A percentile compares a stretch with the other conserved stretches of the same genome.
phyloP scores from a whole-genome alignment of 1,140 invertebrate species.

The Pantala flavescens region DNA sequence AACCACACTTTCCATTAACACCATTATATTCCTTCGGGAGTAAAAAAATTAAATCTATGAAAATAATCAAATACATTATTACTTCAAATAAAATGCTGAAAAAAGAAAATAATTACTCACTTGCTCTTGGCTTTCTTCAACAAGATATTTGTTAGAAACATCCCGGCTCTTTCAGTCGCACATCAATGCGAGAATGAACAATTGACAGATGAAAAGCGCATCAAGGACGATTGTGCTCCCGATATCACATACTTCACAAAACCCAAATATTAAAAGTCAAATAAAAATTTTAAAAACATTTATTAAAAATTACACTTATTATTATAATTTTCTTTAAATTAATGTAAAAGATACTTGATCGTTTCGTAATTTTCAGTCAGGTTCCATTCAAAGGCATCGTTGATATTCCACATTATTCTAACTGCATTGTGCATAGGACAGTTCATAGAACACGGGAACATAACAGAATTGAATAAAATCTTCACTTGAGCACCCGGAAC shows the following conservation, averaged over 20 bases:
- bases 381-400: background rate
- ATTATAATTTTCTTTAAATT: background rate
- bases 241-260: no score
- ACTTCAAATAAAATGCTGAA: constrained; percentile 30
- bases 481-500: constrained; percentile 2
- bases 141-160: constrained; percentile 29
- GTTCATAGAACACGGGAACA: constrained; percentile 4
- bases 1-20: constrained; percentile 62
- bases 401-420: background rate
- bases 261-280: background rate
- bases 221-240: background rate
- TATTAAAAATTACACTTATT: constrained; percentile 1
- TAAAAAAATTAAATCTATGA: constrained; percentile 14
- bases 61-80: constrained; percentile 8
- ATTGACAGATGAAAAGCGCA: background rate
- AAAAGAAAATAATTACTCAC: constrained; percentile 40
- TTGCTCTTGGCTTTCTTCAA: constrained; percentile 29
- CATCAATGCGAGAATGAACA: background rate
- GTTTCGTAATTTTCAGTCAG: background rate
- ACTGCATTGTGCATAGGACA: background rate
- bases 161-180: constrained; percentile 12
- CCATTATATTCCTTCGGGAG: constrained; percentile 56
- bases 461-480: background rate
- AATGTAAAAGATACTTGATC: constrained; percentile 10
- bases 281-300: constrained; percentile 1